phyloP scores from a whole-genome alignment of 2,888 invertebrate species.

The Heliconius sara region DNA sequence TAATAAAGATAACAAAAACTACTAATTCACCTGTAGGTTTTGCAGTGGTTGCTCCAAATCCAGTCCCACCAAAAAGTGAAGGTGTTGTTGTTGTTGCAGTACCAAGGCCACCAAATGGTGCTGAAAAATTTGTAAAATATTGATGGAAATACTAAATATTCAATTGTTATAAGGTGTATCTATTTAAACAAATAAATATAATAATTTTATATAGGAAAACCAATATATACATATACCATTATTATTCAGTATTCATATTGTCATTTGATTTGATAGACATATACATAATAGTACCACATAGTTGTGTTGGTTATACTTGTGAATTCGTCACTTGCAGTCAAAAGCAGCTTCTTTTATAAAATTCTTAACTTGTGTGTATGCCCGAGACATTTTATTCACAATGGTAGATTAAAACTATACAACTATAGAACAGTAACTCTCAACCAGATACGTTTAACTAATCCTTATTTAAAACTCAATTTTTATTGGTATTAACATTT shows the following conservation, averaged over 20 bases:
- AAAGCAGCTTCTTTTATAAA: background rate
- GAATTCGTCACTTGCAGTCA: background rate
- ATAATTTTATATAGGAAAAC: too few relatives aligned
- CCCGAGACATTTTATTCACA: too few relatives aligned
- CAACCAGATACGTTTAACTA: background rate
- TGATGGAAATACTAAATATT: background rate
- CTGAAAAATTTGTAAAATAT: conserved; percentile 44
- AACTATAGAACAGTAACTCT: background rate
- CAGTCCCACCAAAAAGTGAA: conserved; percentile 80
- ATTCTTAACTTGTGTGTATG: background rate
- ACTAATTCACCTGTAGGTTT: conserved; percentile 71
- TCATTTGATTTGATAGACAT: background rate
- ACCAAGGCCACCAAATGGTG: conserved; percentile 81
- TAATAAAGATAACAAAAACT: too few relatives aligned
- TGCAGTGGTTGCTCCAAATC: conserved; percentile 76
- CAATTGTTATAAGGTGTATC: background rate
- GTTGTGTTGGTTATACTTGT: too few relatives aligned
- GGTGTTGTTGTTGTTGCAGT: conserved; percentile 80
- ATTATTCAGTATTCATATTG: background rate
- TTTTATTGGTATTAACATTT: background rate
- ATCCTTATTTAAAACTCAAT: background rate
- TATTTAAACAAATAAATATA: background rate
- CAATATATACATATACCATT: background rate
- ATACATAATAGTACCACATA: background rate
- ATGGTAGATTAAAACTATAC: background rate